phyloP scores from a whole-genome alignment of 2,113 vertebrate species.

The Beaufortia kweichowensis region DNA sequence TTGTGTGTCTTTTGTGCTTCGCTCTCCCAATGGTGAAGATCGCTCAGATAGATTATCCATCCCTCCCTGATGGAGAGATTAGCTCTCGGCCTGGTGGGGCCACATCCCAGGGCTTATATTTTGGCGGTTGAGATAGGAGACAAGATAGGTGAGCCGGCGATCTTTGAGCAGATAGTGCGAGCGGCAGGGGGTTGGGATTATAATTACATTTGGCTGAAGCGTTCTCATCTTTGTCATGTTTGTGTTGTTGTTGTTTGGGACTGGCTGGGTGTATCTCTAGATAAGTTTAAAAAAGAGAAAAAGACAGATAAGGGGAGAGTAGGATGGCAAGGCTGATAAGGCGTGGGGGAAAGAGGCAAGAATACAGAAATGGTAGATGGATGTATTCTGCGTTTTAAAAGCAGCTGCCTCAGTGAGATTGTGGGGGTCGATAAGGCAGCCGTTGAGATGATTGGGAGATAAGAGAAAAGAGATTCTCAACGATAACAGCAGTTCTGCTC shows the following conservation, averaged over 20 bases:
- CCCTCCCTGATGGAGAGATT: conserved; percentile 72
- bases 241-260: conserved; percentile 64
- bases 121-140: conserved; percentile 77
- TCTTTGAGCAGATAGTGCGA: conserved; percentile 52
- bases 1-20: conserved; percentile 78
- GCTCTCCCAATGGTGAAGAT: conserved; percentile 75
- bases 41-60: conserved; percentile 68
- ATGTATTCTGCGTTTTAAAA: conserved; percentile 67
- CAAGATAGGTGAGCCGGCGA: conserved; percentile 60
- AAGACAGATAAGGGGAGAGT: conserved; percentile 58
- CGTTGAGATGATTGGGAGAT: conserved; percentile 74
- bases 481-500: conserved; percentile 52
- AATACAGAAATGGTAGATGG: conserved; percentile 65
- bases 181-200: conserved; percentile 62
- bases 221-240: conserved; percentile 61
- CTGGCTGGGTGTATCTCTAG: conserved; percentile 63
- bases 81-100: conserved; percentile 62
- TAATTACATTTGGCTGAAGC: conserved; percentile 75
- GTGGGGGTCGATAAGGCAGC: conserved; percentile 67
- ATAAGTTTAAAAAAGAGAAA: conserved; percentile 62
- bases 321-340: conserved; percentile 59
- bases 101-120: conserved; percentile 75
- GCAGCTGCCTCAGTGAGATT: conserved; percentile 66
- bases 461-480: conserved; percentile 64
- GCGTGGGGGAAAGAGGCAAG: conserved; percentile 57